phyloP scores from a whole-genome alignment of 2,888 invertebrate genomes.

The Mythimna pallens region DNA sequence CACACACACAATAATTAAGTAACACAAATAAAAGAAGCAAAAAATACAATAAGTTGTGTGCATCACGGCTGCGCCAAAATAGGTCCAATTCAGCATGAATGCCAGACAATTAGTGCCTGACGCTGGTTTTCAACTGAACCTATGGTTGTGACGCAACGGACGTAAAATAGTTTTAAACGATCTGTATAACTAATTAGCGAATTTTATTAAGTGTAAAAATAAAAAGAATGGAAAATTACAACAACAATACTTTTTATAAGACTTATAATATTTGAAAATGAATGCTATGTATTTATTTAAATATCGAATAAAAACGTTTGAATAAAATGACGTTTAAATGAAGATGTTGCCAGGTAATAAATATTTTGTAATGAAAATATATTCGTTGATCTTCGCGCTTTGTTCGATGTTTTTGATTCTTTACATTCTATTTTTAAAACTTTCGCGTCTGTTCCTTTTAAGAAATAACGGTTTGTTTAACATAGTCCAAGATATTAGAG shows the following conservation, averaged over 20 bases:
- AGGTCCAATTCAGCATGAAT: no score
- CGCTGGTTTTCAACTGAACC: no score
- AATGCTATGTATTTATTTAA: slow-evolving; percentile 21
- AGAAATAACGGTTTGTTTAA: background rate
- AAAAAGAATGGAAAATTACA: slow-evolving; percentile 16
- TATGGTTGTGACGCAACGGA: no score
- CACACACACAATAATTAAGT: no score
- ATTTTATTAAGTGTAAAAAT: no score
- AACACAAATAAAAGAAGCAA: no score
- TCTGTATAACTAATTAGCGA: no score
- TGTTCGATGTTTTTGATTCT: background rate
- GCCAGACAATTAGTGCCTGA: no score
- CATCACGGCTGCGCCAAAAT: no score
- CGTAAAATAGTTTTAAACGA: no score
- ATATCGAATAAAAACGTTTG: slow-evolving; percentile 15
- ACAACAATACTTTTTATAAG: background rate
- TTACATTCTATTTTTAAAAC: background rate
- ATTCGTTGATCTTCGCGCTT: background rate
- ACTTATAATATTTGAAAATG: background rate
- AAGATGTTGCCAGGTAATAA: slow-evolving; percentile 23
- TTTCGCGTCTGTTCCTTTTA: background rate
- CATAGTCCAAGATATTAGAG: no score
- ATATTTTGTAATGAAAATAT: slow-evolving; percentile 25
- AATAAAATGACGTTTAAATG: background rate
- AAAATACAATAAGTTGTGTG: no score